Evolutionary conservation across 2,113 vertebrate genomes (phyloP).

Genomic region (Corythaeola cristata): DNA sequence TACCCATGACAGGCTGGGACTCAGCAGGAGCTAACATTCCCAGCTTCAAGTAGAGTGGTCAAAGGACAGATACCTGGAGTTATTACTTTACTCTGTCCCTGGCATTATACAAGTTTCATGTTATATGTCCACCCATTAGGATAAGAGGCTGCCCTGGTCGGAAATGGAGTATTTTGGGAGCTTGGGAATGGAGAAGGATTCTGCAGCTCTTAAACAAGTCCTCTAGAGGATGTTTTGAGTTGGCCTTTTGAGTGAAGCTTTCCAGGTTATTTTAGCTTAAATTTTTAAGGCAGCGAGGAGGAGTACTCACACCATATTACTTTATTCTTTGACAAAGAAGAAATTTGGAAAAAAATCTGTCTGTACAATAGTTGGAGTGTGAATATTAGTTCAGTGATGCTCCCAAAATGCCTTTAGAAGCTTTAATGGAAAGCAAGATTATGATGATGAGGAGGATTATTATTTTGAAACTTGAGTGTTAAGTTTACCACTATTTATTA

Average conservation of each 20-base stretch:
- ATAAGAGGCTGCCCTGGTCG: not conserved
- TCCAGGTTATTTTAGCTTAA: not conserved
- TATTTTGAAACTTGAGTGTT: not conserved
- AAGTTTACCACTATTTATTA: not conserved
- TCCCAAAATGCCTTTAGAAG: not conserved
- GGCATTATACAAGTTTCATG: not conserved
- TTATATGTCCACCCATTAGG: not conserved
- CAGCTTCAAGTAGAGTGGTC: not conserved
- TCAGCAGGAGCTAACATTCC: not conserved
- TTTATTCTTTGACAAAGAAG: not conserved
- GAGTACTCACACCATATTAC: not conserved
- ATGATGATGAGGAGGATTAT: not conserved
- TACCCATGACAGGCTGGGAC: not conserved
- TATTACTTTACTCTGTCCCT: not conserved
- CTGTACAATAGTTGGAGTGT: not conserved
- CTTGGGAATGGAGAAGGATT: not conserved
- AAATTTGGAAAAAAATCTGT: not conserved
- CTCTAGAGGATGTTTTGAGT: not conserved
- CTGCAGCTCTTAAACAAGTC: not conserved
- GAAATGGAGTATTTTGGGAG: not conserved
- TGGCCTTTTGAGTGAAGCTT: not conserved
- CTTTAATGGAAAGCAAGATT: not conserved
- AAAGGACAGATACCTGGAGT: not conserved
- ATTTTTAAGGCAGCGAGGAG: not conserved
- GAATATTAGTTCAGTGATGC: not conserved